phyloP scores from a whole-genome alignment of 2,113 vertebrate genomes.

The Neoarius graeffei region DNA sequence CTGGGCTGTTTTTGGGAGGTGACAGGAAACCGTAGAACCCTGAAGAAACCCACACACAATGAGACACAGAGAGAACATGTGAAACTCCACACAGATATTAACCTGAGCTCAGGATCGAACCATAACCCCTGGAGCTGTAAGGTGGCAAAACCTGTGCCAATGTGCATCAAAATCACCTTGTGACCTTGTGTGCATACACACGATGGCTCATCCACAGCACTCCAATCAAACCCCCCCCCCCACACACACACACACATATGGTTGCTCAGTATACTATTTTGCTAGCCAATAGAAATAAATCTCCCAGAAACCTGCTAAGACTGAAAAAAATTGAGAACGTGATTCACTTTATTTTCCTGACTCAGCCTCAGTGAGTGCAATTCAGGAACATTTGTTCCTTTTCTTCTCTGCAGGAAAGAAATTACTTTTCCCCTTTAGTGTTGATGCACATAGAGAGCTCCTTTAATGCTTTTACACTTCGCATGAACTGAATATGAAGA shows the following conservation, averaged over 20 bases:
- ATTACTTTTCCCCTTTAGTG: slow-evolving; percentile 1
- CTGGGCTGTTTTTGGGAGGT: not conserved
- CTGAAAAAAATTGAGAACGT: no score
- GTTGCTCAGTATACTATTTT: not conserved
- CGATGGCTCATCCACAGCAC: not conserved
- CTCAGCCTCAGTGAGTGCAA: not conserved
- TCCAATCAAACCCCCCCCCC: not conserved
- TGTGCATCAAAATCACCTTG: not conserved
- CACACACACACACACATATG: not conserved
- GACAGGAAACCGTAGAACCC: not conserved
- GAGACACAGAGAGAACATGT: not conserved
- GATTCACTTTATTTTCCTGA: not conserved
- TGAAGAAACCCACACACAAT: not conserved
- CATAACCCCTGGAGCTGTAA: not conserved
- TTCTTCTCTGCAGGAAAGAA: slow-evolving; percentile 21
- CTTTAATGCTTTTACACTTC: not conserved
- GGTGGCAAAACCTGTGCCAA: not conserved
- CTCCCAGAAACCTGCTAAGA: not conserved
- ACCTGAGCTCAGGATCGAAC: not conserved
- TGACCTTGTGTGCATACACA: not conserved
- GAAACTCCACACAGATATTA: not conserved
- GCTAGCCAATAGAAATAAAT: not conserved
- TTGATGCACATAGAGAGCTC: not conserved
- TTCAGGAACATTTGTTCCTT: not conserved
- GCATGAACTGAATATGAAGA: not conserved